phyloP scores from a whole-genome alignment of 2,888 invertebrate genomes.

The Corythucha ciliata region DNA sequence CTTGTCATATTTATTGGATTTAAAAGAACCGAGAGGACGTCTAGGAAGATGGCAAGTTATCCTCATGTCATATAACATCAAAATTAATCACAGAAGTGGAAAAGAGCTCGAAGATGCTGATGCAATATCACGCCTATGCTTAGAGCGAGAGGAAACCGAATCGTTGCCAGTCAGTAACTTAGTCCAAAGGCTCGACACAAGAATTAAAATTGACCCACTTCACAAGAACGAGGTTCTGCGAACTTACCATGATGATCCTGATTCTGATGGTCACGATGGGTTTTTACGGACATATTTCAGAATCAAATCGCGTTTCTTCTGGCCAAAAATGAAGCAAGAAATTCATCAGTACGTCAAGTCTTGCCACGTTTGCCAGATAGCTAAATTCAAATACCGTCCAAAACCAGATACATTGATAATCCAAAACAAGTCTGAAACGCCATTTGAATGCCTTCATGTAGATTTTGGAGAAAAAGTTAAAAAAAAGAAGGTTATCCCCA shows the following conservation, averaged over 20 bases:
- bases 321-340: constrained; percentile 4
- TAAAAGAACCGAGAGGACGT: constrained; percentile 7
- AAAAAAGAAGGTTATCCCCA: background rate
- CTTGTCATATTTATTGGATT: constrained; percentile 4
- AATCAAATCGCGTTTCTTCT: constrained; percentile 1
- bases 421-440: background rate
- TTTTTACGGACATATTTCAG: background rate
- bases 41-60: constrained; percentile 10
- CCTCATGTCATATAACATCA: constrained; percentile 1
- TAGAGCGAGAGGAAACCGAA: too few relatives aligned
- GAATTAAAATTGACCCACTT: background rate
- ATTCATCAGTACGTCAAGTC: background rate
- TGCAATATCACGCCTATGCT: too few relatives aligned
- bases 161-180: too few relatives aligned
- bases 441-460: constrained; percentile 1
- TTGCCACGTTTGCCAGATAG: constrained; percentile 7
- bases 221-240: background rate
- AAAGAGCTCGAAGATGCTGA: background rate
- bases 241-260: constrained; percentile 11
- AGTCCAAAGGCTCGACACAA: background rate
- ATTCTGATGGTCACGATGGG: too few relatives aligned
- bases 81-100: constrained; percentile 8
- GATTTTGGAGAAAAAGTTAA: constrained; percentile 8
- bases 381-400: constrained; percentile 3
- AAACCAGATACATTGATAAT: constrained; percentile 5